Base-by-base conservation (phyloP, 2,888 invertebrate species). In the Oligia strigilis region DNA sequence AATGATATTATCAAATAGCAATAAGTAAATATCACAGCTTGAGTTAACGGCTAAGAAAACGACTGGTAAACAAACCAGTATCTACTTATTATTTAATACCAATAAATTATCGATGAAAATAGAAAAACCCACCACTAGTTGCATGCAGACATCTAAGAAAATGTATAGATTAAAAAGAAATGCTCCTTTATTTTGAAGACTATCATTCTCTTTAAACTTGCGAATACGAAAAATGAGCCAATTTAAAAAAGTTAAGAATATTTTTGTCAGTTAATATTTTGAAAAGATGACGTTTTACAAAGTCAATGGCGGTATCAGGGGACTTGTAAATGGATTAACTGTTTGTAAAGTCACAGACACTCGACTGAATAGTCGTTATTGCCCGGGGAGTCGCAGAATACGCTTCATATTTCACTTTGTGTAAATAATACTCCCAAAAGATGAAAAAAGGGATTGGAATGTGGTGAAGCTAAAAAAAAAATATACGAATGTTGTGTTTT, bases 311-410 rank as follows among this genome's bases (percentile, higher is more conserved):
- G 86, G 46, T 74, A 71, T 79, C 90, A 43, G 19, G 91, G 88
- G 91, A 91, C 78, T 80, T 80, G 88, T 94, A 93, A 94, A 93
- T 94, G 94, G 93, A 94, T 94, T 94, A 93, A 93, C 92, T 93
- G 93, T 92, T 93, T 89, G 89, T 85, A 80, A 89, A 91, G 87
- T 88, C 90, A 90, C 91, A 91, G 91, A 89, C 90, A 90, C 86
- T 78, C 83, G 80, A 76, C 85, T 87, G 85, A 86, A 92, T 89
- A 89, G 85, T 87, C 83, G 81, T 83, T 86, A 88, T 86, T 87
- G 85, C 82, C 88, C 80, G 80, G 90, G 89, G 91, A 91, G 77
- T 83, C 85, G 85, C 83, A 86, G 87, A 90, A 88, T 88, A 83
- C 86, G 78, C 77, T 90, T 85, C 78, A 90, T 89, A 88, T 91